phyloP scores from a whole-genome alignment of 2,888 invertebrate genomes.

The Ophion obscuratus region DNA sequence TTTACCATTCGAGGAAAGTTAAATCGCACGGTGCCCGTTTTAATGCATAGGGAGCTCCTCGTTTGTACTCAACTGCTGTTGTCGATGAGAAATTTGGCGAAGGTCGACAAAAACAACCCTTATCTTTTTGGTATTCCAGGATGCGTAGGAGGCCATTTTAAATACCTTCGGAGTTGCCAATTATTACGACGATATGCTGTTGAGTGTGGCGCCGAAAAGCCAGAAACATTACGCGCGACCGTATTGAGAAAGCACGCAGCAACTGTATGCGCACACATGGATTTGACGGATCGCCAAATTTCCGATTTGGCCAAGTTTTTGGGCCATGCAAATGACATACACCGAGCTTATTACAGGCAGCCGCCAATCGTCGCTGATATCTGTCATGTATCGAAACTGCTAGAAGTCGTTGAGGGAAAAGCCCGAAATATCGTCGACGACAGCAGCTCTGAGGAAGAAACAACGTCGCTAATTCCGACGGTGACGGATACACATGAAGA shows the following conservation, averaged over 20 bases:
- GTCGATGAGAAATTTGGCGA: neutral
- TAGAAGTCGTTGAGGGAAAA: neutral
- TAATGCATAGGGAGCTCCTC: neutral
- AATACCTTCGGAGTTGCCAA: conserved; percentile 38
- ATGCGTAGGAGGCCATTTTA: conserved; percentile 21
- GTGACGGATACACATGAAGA: no score
- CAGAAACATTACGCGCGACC: conserved; percentile 49
- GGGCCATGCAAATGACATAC: conserved; percentile 58
- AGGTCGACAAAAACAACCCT: neutral
- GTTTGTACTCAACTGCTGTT: neutral
- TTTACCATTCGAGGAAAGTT: conserved; percentile 16
- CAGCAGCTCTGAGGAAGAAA: no score
- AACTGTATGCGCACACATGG: conserved; percentile 41
- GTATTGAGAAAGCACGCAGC: conserved; percentile 54
- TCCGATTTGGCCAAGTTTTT: conserved; percentile 54
- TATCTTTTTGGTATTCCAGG: conserved; percentile 54
- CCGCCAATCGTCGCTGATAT: conserved; percentile 40
- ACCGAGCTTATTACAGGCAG: conserved; percentile 38
- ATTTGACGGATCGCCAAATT: conserved; percentile 51
- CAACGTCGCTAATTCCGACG: no score
- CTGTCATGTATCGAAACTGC: neutral
- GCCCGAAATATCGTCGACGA: no score
- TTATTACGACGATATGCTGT: conserved; percentile 39
- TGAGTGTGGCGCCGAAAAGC: conserved; percentile 47
- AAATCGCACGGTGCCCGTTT: conserved; percentile 3